These are phyloP conservation scores for Sycophila texana DNA, from an alignment of 2,888 invertebrate species.

Conservation along the genomic window DNA sequence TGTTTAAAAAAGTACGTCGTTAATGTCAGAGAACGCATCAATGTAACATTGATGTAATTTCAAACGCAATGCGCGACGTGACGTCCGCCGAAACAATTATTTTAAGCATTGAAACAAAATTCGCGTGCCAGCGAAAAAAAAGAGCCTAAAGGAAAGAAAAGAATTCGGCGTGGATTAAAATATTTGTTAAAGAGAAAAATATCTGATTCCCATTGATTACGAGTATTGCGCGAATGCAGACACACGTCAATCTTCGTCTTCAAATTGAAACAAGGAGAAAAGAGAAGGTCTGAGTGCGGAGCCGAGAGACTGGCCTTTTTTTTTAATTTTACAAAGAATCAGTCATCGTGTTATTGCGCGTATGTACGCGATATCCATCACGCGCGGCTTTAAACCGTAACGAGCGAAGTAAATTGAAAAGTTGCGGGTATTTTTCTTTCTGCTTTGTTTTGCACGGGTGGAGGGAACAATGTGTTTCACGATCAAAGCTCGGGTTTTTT, in stretches of 20 bases:
- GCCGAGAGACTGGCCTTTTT: constrained; percentile 18
- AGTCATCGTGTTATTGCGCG: constrained; percentile 36
- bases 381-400: constrained; percentile 28
- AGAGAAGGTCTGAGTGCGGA: not conserved
- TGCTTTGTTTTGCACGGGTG: not conserved
- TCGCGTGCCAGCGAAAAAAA: not conserved
- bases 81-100: not conserved
- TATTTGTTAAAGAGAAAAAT: constrained; percentile 33
- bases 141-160: not conserved
- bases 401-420: constrained; percentile 53
- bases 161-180: constrained; percentile 38
- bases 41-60: not conserved
- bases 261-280: constrained; percentile 9
- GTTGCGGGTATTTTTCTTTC: constrained; percentile 42
- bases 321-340: constrained; percentile 32
- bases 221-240: constrained; percentile 40
- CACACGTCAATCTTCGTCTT: constrained; percentile 46
- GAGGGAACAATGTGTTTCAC: constrained; percentile 25
- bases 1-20: no score
- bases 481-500: constrained; percentile 43
- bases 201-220: constrained; percentile 48
- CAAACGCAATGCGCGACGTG: not conserved
- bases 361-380: constrained; percentile 34
- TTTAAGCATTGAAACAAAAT: not conserved
- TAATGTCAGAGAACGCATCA: no score